These are phyloP conservation scores for Microplitis demolitor DNA, from an alignment of 1,140 invertebrate genomes.

Conservation along the genomic window DNA sequence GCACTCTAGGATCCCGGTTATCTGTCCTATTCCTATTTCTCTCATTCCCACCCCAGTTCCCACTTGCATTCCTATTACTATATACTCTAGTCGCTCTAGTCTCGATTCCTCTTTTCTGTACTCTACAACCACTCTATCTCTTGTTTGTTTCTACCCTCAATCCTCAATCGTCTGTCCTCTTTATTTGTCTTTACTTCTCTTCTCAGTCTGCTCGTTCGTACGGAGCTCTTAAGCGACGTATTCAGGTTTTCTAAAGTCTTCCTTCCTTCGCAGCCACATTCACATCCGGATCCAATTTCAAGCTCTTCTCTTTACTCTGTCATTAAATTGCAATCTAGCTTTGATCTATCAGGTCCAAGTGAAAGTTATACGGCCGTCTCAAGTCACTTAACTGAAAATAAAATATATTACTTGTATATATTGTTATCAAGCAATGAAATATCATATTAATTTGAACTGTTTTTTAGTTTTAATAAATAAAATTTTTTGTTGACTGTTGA, in stretches of 20 bases:
- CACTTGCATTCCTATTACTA: neutral
- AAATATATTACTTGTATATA: neutral
- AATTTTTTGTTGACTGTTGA: too few relatives aligned
- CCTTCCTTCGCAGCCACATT: neutral
- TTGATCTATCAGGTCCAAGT: neutral
- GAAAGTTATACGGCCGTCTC: neutral
- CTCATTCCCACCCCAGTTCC: neutral
- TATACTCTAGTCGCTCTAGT: too few relatives aligned
- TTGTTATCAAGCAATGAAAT: too few relatives aligned
- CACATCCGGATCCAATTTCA: neutral
- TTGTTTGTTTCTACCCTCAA: too few relatives aligned
- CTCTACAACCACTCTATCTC: neutral
- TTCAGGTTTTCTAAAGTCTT: neutral
- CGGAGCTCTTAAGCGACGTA: too few relatives aligned
- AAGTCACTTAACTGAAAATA: neutral
- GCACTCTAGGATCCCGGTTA: conserved; percentile 55
- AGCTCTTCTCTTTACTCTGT: neutral
- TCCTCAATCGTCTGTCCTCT: too few relatives aligned
- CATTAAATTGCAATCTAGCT: neutral
- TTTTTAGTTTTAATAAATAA: too few relatives aligned
- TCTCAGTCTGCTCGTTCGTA: too few relatives aligned
- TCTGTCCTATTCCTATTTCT: conserved; percentile 38
- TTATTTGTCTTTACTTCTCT: too few relatives aligned
- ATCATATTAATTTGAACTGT: too few relatives aligned
- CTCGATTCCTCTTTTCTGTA: neutral